Percentiles rank a stretch among this genome's conserved stretches.
Evolutionary conservation across 2,113 vertebrate genomes (phyloP).

Genomic region (Sterna hirundo): DNA sequence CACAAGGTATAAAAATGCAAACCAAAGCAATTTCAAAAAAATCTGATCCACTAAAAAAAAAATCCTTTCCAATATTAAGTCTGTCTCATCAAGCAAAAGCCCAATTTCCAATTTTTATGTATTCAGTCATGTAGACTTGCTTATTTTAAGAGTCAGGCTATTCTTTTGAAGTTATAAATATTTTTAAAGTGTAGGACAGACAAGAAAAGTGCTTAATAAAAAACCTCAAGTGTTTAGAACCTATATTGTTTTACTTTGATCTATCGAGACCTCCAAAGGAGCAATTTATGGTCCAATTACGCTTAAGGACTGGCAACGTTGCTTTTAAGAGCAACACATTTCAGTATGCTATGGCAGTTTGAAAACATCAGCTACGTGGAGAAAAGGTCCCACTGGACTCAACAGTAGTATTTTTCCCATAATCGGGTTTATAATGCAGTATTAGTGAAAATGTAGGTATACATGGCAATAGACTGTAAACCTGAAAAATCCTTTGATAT

Average conservation of each 20-base stretch:
- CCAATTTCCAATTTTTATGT: background rate
- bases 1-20: background rate
- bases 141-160: background rate
- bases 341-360: background rate
- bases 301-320: background rate
- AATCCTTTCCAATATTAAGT: background rate
- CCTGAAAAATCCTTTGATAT: background rate
- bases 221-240: conserved; percentile 5
- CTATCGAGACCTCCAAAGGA: background rate
- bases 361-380: background rate
- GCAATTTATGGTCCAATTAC: conserved; percentile 31
- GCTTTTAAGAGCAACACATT: background rate
- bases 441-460: background rate
- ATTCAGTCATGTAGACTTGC: background rate
- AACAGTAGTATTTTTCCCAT: background rate
- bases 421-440: conserved; percentile 1
- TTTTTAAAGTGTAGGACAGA: background rate
- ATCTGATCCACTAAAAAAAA: background rate
- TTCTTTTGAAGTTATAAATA: background rate
- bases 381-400: background rate
- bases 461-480: background rate
- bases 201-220: conserved; percentile 22
- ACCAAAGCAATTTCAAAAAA: background rate
- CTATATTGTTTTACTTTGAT: background rate
- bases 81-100: background rate